Percentiles rank a stretch among this genome's conserved stretches.
Conservation (phyloP, 2,113 vertebrate species). For the Trogon surrucura region DNA sequence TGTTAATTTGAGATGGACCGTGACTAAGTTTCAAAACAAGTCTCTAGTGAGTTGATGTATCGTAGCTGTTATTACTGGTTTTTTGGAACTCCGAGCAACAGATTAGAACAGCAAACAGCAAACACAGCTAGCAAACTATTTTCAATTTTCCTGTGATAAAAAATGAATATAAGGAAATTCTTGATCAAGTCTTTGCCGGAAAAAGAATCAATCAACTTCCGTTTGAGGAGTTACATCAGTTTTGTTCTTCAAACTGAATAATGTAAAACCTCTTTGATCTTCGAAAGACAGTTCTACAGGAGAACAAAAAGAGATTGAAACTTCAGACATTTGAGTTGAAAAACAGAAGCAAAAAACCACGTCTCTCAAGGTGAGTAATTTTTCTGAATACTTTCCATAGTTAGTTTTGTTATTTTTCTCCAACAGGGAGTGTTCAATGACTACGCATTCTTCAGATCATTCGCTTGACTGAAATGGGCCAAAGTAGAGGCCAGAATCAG, state of each 20-base stretch:
- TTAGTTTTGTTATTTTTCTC: not conserved
- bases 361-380: not conserved
- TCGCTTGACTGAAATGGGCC: not conserved
- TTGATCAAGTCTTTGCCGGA: not conserved
- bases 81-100: not conserved
- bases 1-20: not conserved
- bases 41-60: not conserved
- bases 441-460: not conserved
- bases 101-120: not conserved
- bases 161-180: not conserved
- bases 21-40: not conserved
- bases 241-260: conserved; percentile 17
- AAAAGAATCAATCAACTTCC: not conserved
- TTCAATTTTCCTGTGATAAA: not conserved
- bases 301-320: not conserved
- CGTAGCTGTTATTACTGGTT: not conserved
- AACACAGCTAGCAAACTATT: not conserved
- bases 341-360: not conserved
- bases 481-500: not conserved
- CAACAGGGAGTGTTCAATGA: not conserved
- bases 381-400: not conserved
- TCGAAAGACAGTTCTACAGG: not conserved
- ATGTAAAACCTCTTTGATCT: conserved; percentile 3
- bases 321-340: not conserved
- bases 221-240: conserved; percentile 1